These are phyloP conservation scores for Misgurnus anguillicaudatus DNA, from an alignment of 2,113 vertebrate genomes.

Conservation along the genomic window DNA sequence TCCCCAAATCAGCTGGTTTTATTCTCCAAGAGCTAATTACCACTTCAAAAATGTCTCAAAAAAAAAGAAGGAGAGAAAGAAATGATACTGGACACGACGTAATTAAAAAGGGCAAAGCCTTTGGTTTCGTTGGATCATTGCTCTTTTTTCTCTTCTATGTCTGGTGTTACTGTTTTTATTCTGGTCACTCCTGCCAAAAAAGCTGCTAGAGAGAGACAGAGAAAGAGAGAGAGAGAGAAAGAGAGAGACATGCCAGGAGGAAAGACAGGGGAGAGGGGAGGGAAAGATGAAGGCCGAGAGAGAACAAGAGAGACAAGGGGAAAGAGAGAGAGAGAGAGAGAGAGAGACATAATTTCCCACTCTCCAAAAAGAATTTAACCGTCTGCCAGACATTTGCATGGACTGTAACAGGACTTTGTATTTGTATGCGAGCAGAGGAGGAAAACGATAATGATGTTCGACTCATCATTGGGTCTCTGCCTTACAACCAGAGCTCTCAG, in stretches of 20 bases:
- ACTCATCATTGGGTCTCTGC: background rate
- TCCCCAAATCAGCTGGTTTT: slow-evolving; percentile 86
- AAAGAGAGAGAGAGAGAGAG: slow-evolving; percentile 36
- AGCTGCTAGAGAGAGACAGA: slow-evolving; percentile 65
- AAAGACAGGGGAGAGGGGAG: slow-evolving; percentile 8
- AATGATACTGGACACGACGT: slow-evolving; percentile 77
- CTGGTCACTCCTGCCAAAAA: slow-evolving; percentile 80
- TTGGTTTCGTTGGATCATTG: slow-evolving; percentile 77
- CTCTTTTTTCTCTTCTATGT: slow-evolving; percentile 71
- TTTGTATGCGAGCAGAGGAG: slow-evolving; percentile 37
- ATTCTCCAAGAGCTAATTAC: slow-evolving; percentile 89
- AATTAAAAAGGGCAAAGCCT: slow-evolving; percentile 81
- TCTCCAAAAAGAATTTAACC: slow-evolving; percentile 68
- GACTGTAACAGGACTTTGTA: slow-evolving; percentile 67
- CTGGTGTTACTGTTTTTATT: slow-evolving; percentile 85
- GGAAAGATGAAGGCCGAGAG: slow-evolving; percentile 18
- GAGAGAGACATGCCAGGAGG: slow-evolving; percentile 41
- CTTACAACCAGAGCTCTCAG: background rate
- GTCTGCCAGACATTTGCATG: slow-evolving; percentile 71
- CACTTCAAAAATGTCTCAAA: slow-evolving; percentile 74
- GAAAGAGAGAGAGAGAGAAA: slow-evolving; percentile 50
- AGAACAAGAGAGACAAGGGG: slow-evolving; percentile 5
- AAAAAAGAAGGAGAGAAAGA: slow-evolving; percentile 57
- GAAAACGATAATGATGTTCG: slow-evolving; percentile 25
- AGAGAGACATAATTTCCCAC: slow-evolving; percentile 43